phyloP scores from a whole-genome alignment of 2,888 invertebrate genomes.

The Blera fallax region DNA sequence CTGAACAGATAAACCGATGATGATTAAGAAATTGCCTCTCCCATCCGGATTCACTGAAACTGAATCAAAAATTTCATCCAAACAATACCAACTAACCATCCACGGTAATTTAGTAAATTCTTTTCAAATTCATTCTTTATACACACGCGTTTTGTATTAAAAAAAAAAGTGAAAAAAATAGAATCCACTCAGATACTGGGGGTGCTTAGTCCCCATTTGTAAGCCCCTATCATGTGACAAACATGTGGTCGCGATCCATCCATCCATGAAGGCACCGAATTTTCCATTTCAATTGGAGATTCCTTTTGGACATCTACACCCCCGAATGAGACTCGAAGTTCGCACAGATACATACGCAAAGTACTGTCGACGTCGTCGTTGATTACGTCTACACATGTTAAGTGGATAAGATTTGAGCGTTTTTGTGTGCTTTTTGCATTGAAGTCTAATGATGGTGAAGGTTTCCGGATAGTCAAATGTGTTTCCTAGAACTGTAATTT shows the following conservation, averaged over 20 bases:
- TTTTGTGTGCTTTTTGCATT: background rate
- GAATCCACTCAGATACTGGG: background rate
- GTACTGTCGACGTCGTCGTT: background rate
- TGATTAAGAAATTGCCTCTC: conserved; percentile 54
- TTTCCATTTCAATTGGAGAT: background rate
- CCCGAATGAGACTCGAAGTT: background rate
- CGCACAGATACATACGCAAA: background rate
- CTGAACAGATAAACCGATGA: conserved; percentile 6
- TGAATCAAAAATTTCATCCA: conserved; percentile 1
- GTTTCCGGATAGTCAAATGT: background rate
- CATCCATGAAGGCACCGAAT: background rate
- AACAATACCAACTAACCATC: conserved; percentile 1
- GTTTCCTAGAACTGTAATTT: background rate
- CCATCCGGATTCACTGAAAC: conserved; percentile 46
- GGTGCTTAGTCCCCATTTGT: background rate
- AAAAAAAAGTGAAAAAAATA: background rate
- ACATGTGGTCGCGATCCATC: conserved; percentile 2
- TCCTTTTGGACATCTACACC: background rate
- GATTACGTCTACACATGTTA: background rate
- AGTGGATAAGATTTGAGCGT: background rate
- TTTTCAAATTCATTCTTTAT: conserved; percentile 34
- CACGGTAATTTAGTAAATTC: conserved; percentile 17
- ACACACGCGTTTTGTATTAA: conserved; percentile 43
- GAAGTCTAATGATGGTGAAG: background rate
- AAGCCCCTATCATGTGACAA: conserved; percentile 24